These are phyloP conservation scores for Busseola fusca DNA, from an alignment of 2,888 invertebrate species.

Conservation along the genomic window DNA sequence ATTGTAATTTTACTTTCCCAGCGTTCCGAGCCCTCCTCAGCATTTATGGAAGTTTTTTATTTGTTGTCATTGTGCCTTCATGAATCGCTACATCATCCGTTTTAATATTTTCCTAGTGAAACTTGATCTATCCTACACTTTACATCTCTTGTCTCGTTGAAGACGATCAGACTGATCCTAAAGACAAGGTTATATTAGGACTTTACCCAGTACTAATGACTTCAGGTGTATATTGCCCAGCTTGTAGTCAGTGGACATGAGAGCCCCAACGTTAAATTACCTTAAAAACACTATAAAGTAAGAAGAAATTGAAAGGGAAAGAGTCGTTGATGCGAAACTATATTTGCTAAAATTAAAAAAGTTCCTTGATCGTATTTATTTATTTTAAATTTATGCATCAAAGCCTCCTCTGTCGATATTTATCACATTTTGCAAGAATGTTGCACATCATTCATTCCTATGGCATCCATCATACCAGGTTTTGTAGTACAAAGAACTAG, in stretches of 20 bases:
- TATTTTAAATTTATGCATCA: too few relatives aligned
- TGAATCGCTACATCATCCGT: not conserved
- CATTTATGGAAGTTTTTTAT: slow-evolving; percentile 14
- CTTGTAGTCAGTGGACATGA: not conserved
- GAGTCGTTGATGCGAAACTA: too few relatives aligned
- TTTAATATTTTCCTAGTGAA: not conserved
- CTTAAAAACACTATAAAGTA: too few relatives aligned
- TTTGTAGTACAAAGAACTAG: not conserved
- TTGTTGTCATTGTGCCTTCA: not conserved
- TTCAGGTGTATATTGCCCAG: not conserved
- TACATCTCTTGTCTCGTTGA: not conserved
- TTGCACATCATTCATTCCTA: not conserved
- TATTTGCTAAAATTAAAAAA: too few relatives aligned
- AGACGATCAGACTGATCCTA: not conserved
- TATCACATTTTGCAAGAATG: too few relatives aligned
- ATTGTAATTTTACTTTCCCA: slow-evolving; percentile 38
- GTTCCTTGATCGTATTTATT: too few relatives aligned
- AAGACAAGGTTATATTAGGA: not conserved
- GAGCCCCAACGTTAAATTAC: too few relatives aligned
- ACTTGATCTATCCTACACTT: not conserved
- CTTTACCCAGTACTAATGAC: not conserved
- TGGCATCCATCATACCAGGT: not conserved
- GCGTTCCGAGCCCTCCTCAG: slow-evolving; percentile 15
- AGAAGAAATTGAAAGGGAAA: too few relatives aligned
- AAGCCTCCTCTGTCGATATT: too few relatives aligned